A percentile compares a stretch with the other conserved stretches of the same genome.
Evolutionary conservation across 2,888 invertebrate species (phyloP).

Genomic region (Alentia gelatinosa): DNA sequence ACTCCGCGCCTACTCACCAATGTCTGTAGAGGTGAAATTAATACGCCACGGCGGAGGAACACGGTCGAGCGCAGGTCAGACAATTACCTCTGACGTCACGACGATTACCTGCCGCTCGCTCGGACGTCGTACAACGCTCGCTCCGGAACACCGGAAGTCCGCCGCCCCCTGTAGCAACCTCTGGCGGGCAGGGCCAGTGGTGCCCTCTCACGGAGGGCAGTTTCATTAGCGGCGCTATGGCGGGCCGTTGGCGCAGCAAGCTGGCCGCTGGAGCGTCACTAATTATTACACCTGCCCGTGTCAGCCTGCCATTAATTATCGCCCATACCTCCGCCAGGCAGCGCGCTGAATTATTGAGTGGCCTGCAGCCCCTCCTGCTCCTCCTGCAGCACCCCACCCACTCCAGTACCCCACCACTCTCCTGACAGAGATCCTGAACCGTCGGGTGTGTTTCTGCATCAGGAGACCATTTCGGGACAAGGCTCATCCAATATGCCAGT

Average conservation of each 20-base stretch:
- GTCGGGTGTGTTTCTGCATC: too few relatives aligned
- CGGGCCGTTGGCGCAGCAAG: neutral
- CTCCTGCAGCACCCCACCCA: neutral
- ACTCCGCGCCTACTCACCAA: neutral
- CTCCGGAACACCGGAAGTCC: neutral
- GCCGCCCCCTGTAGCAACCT: neutral
- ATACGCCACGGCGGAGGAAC: neutral
- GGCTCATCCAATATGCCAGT: neutral
- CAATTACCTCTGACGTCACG: constrained; percentile 1
- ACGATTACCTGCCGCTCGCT: neutral
- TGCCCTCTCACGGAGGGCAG: neutral
- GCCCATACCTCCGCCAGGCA: neutral
- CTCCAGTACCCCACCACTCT: neutral
- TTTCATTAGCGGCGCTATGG: neutral
- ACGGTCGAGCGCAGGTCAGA: neutral
- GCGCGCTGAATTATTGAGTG: constrained; percentile 10
- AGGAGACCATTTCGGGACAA: neutral
- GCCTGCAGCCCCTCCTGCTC: neutral
- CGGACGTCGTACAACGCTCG: too few relatives aligned
- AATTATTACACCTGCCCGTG: constrained; percentile 11
- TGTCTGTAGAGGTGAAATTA: neutral
- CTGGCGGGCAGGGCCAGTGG: neutral
- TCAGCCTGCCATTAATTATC: neutral
- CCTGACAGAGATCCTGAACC: neutral
- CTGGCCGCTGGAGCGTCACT: neutral